These are phyloP conservation scores for Lithosia quadra DNA, from an alignment of 2,888 invertebrate species.

Conservation along the genomic window DNA sequence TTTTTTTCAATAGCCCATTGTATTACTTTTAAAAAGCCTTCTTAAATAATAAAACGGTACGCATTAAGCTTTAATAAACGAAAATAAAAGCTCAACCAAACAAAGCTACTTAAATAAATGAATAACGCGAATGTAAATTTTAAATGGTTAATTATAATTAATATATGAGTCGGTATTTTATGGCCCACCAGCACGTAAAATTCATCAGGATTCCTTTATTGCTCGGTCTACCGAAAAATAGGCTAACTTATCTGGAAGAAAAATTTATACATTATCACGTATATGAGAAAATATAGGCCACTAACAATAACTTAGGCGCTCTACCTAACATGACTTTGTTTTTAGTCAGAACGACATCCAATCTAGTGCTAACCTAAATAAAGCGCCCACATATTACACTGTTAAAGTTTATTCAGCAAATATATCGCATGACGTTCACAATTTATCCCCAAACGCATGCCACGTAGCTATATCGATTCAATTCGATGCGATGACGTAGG, in stretches of 20 bases:
- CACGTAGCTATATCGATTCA: slow-evolving; percentile 53
- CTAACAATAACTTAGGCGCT: slow-evolving; percentile 33
- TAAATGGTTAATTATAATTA: slow-evolving; percentile 34
- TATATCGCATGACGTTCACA: slow-evolving; percentile 33
- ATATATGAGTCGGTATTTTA: slow-evolving; percentile 21
- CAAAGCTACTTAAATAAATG: slow-evolving; percentile 33
- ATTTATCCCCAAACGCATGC: slow-evolving; percentile 39
- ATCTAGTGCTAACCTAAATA: slow-evolving; percentile 23
- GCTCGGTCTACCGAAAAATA: slow-evolving; percentile 23
- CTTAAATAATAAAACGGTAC: slow-evolving; percentile 25
- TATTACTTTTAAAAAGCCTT: slow-evolving; percentile 10
- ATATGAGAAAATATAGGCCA: slow-evolving; percentile 44
- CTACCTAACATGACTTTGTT: slow-evolving; percentile 26
- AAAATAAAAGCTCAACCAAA: slow-evolving; percentile 31
- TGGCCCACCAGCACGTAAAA: slow-evolving; percentile 24
- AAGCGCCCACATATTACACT: slow-evolving; percentile 25
- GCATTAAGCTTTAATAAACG: slow-evolving; percentile 30
- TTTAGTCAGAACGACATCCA: slow-evolving; percentile 27
- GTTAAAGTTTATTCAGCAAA: slow-evolving; percentile 3
- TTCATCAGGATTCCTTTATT: slow-evolving; percentile 38
- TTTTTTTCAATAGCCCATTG: background rate
- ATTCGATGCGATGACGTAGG: slow-evolving; percentile 49
- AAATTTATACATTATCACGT: slow-evolving; percentile 27
- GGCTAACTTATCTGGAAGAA: slow-evolving; percentile 30
- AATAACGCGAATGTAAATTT: slow-evolving; percentile 32